Evolutionary conservation across 2,797 vertebrate genomes (phyloP).

Genomic region (Argentina silus): DNA sequence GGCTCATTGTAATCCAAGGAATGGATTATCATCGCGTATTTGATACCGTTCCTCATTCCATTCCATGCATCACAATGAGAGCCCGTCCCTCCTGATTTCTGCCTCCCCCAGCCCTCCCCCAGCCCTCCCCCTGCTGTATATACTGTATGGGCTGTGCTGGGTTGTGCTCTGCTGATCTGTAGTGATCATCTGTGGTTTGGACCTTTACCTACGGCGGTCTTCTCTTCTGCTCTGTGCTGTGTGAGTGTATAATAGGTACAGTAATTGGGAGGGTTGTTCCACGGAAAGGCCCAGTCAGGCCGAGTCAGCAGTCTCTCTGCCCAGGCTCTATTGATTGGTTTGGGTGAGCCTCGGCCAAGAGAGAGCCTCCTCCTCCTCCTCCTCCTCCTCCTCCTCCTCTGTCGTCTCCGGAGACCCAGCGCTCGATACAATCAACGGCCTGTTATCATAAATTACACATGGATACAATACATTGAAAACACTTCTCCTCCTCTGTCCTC

Average conservation of each 20-base stretch:
- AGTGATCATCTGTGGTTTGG: not conserved
- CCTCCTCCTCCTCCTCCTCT: no score
- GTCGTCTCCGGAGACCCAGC: slow-evolving; percentile 16
- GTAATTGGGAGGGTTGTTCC: slow-evolving; percentile 3
- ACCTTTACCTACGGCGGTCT: no score
- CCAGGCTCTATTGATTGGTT: slow-evolving; percentile 38
- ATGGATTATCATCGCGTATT: no score
- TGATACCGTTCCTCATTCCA: no score
- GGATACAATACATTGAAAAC: slow-evolving; percentile 14
- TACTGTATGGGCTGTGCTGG: no score
- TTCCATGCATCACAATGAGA: no score
- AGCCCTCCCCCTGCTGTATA: no score
- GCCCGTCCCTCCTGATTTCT: no score
- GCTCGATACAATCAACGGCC: slow-evolving; percentile 30
- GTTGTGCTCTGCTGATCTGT: not conserved
- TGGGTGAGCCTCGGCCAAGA: slow-evolving; percentile 3
- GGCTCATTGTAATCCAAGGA: no score
- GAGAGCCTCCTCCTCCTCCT: not conserved
- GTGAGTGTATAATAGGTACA: not conserved
- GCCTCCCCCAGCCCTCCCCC: no score
- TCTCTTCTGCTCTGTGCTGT: not conserved
- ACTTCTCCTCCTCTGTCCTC: no score
- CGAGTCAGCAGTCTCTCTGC: slow-evolving; percentile 36
- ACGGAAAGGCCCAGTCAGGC: not conserved
- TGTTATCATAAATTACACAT: slow-evolving; percentile 35